Base-by-base conservation (phyloP, 2,888 invertebrate genomes). In the Aradus depressus region DNA sequence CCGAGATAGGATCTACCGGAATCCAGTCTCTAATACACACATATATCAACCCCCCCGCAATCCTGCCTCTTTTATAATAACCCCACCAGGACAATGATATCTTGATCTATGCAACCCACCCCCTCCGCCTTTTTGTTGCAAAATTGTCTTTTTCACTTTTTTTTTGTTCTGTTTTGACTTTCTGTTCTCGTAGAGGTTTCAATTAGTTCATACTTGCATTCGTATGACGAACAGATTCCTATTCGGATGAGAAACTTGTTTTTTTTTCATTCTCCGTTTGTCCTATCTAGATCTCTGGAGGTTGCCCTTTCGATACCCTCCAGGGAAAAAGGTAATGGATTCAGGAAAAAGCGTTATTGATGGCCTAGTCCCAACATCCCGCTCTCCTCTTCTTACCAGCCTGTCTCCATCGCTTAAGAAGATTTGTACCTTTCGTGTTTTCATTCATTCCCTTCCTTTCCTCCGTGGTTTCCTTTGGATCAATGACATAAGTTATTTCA, bases 11-110 rank as follows among this genome's bases (percentile, higher is more conserved):
- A 47, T 47, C 47, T 47, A 47, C 47, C 47, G 47, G 47, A 47
- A 47, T 47, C 47, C 47, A 47, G 32, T 8, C 38, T 25, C 47
- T 47, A 47, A 47, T 47, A 47, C 47, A 47, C 37, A 47, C 47
- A 47, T 47, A 47, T 47, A 47, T 47, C 47, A 47, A 47, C 47
- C 38, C 32, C 47, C 35, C 26, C 47, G 37, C 37, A 21, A n/a
- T 16, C 19, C 47, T 25, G 21, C 47, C 25, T 35, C 47, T 47
- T 38, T 47, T 47, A 35, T 47, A 35, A 37, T 37, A 37, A 35
- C 38, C 47, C 16, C 37, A 23, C 35, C 23, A 25, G 26, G 23
- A 47, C 47, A 47, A 47, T 47, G 47, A 47, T 47, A 47, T 47
- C 47, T 47, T 47, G 47, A 47, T 47, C 47, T 47, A 26, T n/a